These are phyloP conservation scores for Urophycis tenuis DNA, from an alignment of 2,797 vertebrate genomes.

Conservation along the genomic window DNA sequence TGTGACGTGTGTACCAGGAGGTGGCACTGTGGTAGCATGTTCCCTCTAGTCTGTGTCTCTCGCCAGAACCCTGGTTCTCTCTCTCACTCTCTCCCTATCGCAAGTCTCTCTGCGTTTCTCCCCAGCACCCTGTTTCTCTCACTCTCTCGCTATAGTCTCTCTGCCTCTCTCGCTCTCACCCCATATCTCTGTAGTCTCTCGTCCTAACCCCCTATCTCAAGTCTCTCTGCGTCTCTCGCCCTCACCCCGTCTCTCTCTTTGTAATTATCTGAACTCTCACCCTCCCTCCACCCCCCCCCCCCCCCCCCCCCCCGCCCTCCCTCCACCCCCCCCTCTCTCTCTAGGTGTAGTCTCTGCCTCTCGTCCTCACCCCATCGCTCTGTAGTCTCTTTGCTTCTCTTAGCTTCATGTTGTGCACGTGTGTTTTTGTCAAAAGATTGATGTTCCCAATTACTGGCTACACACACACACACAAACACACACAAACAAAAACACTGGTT, in stretches of 20 bases:
- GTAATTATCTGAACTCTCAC: neutral
- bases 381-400: neutral
- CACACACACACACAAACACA: neutral
- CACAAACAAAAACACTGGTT: neutral
- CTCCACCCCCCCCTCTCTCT: neutral
- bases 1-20: neutral
- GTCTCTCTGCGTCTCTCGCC: neutral
- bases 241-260: neutral
- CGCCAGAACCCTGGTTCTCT: too few species aligned
- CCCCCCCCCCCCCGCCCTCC: too few species aligned
- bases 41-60: neutral
- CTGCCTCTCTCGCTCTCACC: neutral
- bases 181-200: neutral
- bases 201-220: neutral
- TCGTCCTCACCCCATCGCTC: neutral
- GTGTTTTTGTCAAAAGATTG: neutral
- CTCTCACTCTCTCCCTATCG: neutral
- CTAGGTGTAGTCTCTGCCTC: neutral
- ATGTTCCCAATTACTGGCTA: neutral
- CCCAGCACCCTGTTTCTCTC: neutral
- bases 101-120: neutral
- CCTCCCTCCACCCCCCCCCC: neutral
- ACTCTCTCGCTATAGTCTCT: neutral
- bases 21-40: neutral
- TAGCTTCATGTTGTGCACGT: neutral